A percentile compares a stretch with the other conserved stretches of the same genome.
These are phyloP conservation scores for Alitta virens DNA, from an alignment of 2,888 invertebrate genomes.

Conservation along the genomic window DNA sequence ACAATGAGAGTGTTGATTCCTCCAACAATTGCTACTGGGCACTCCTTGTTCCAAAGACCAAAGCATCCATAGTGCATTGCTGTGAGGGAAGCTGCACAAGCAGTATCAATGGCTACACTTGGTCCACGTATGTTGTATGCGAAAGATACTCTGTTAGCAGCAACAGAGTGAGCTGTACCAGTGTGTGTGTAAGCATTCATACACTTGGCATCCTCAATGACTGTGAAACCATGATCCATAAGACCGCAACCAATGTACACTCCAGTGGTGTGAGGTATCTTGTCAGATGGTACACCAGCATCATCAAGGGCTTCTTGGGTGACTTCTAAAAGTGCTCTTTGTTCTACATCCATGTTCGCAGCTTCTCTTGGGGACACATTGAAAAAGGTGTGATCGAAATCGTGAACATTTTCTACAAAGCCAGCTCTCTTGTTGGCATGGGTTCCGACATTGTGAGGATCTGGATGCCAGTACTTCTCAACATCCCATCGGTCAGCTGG, in stretches of 20 bases:
- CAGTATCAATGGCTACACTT: conserved; percentile 43
- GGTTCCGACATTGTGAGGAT: conserved; percentile 12
- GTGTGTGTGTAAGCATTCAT: conserved; percentile 24
- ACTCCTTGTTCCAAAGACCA: conserved; percentile 24
- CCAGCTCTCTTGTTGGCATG: conserved; percentile 12
- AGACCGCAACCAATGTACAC: conserved; percentile 26
- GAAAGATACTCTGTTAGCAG: conserved; percentile 38
- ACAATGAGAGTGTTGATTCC: conserved; percentile 42
- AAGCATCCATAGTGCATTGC: conserved; percentile 25
- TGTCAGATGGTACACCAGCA: conserved; percentile 19
- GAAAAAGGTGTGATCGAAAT: conserved; percentile 29
- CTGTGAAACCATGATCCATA: conserved; percentile 15
- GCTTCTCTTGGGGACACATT: conserved; percentile 27
- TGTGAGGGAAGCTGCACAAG: conserved; percentile 41
- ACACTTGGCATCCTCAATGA: conserved; percentile 13
- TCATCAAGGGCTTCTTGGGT: conserved; percentile 26
- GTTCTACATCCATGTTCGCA: conserved; percentile 24
- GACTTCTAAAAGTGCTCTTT: conserved; percentile 25
- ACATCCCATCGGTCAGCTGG: conserved; percentile 22
- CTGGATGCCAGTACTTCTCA: conserved; percentile 17
- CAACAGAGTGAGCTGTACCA: conserved; percentile 24
- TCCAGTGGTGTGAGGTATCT: conserved; percentile 16
- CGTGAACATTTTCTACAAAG: conserved; percentile 14
- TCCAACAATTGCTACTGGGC: conserved; percentile 39
- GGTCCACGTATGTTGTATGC: conserved; percentile 47